phyloP scores from a whole-genome alignment of 1,140 invertebrate species.

The Nephila pilipes region DNA sequence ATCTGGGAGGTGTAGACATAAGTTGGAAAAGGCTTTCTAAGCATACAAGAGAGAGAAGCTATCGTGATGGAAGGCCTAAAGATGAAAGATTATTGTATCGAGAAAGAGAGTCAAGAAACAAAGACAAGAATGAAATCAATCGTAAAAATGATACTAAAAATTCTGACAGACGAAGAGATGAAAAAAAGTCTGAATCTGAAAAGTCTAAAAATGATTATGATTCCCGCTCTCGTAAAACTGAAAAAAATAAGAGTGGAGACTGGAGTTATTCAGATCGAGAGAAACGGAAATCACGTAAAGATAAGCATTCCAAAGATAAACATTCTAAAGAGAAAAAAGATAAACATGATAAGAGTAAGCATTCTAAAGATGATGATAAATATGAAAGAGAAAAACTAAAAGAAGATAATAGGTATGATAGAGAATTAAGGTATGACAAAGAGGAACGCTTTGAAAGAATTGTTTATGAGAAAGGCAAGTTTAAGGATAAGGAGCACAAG shows the following conservation, averaged over 20 bases:
- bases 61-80: slow-evolving; percentile 86
- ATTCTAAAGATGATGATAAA: slow-evolving; percentile 77
- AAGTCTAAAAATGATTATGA: slow-evolving; percentile 54
- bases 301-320: slow-evolving; percentile 71
- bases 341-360: slow-evolving; percentile 79
- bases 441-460: slow-evolving; percentile 73
- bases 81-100: slow-evolving; percentile 79
- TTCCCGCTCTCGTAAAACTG: slow-evolving; percentile 42
- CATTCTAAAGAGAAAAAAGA: slow-evolving; percentile 78
- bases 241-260: slow-evolving; percentile 48
- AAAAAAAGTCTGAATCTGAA: slow-evolving; percentile 71
- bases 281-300: slow-evolving; percentile 64
- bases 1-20: slow-evolving; percentile 74
- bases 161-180: slow-evolving; percentile 79
- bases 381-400: slow-evolving; percentile 81
- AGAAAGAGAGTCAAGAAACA: slow-evolving; percentile 79
- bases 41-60: slow-evolving; percentile 90
- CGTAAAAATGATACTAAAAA: slow-evolving; percentile 83
- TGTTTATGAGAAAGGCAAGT: slow-evolving; percentile 70
- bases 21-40: slow-evolving; percentile 91
- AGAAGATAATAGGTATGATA: slow-evolving; percentile 62
- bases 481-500: slow-evolving; percentile 73
- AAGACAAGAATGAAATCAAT: slow-evolving; percentile 79
- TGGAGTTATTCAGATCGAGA: slow-evolving; percentile 59
- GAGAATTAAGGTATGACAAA: slow-evolving; percentile 68